Conservation (phyloP, 2,888 invertebrate genomes). For the Rhodophaea formosa region DNA sequence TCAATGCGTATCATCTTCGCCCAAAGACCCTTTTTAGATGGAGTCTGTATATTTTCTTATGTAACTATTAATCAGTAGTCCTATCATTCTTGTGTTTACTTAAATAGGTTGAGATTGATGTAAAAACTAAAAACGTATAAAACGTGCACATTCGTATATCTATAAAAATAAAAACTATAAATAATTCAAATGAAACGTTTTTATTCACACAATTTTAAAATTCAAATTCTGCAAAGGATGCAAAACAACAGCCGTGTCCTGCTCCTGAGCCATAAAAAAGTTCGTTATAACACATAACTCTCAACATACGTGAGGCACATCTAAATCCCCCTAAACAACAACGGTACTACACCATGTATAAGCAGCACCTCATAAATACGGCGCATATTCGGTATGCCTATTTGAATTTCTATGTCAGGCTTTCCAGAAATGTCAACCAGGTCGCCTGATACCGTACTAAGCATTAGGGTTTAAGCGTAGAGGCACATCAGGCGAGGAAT, state of each 20-base stretch:
- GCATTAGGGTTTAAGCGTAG: slow-evolving; percentile 9
- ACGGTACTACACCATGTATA: slow-evolving; percentile 30
- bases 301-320: slow-evolving; percentile 34
- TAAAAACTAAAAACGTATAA: too few relatives aligned
- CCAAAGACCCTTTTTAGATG: too few relatives aligned
- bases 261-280: background rate
- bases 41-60: too few relatives aligned
- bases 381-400: slow-evolving; percentile 13
- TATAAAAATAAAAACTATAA: too few relatives aligned
- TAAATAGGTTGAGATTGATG: too few relatives aligned
- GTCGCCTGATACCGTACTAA: slow-evolving; percentile 15
- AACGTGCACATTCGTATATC: too few relatives aligned
- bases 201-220: too few relatives aligned
- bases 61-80: too few relatives aligned
- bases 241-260: background rate
- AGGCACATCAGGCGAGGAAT: background rate
- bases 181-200: too few relatives aligned
- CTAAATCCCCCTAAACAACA: slow-evolving; percentile 36
- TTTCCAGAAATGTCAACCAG: slow-evolving; percentile 15
- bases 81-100: too few relatives aligned
- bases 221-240: background rate
- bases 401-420: slow-evolving; percentile 19
- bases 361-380: slow-evolving; percentile 24
- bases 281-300: slow-evolving; percentile 23
- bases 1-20: too few relatives aligned